phyloP scores from a whole-genome alignment of 2,797 vertebrate genomes.

The Pipistrellus kuhlii region DNA sequence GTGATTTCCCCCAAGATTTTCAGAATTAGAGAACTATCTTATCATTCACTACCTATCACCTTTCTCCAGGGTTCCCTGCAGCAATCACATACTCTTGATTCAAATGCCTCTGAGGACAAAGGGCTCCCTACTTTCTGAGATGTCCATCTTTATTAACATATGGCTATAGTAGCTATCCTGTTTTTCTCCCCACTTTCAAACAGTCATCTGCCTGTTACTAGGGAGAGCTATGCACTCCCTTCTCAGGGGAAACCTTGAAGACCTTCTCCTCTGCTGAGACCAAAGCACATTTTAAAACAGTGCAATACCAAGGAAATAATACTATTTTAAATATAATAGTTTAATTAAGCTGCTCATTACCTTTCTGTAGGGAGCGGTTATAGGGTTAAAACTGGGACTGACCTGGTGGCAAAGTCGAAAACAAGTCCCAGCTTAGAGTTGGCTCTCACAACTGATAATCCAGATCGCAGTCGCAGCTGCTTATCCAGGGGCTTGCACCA shows the following conservation, averaged over 20 bases:
- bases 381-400: too few species aligned
- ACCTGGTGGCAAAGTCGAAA: too few species aligned
- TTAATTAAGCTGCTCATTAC: not conserved
- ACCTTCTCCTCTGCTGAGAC: not conserved
- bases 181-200: not conserved
- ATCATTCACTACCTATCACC: not conserved
- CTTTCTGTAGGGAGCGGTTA: too few species aligned
- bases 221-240: not conserved
- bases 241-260: not conserved
- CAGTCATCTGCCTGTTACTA: not conserved
- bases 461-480: not conserved
- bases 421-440: not conserved
- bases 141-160: not conserved
- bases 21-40: not conserved
- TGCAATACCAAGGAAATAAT: not conserved
- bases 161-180: not conserved
- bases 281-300: not conserved
- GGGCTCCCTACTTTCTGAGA: not conserved
- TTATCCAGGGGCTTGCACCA: not conserved
- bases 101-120: not conserved
- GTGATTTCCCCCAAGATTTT: not conserved
- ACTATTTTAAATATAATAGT: not conserved
- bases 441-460: not conserved
- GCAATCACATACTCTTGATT: not conserved
- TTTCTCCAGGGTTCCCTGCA: not conserved